Evolutionary conservation across 2,113 vertebrate species (phyloP).

Genomic region (Bos javanicus): DNA sequence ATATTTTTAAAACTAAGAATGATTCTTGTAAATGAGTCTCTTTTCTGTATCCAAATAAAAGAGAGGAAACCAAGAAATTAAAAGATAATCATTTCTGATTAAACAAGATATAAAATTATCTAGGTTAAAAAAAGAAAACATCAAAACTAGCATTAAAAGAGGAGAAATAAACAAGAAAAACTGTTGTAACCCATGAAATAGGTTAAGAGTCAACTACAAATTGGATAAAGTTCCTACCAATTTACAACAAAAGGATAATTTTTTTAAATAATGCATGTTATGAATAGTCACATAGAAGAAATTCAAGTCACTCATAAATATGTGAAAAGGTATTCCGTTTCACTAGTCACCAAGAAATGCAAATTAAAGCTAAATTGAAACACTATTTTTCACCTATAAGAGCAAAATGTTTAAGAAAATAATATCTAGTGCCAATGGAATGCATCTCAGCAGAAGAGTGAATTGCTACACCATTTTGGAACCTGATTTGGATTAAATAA

Average conservation of each 20-base stretch:
- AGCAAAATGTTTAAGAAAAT: neutral
- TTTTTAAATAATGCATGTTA: neutral
- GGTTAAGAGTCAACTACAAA: neutral
- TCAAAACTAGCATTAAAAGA: neutral
- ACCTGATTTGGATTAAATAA: slow-evolving; percentile 6
- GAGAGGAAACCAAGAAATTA: neutral
- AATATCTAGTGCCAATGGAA: neutral
- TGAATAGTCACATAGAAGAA: neutral
- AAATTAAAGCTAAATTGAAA: neutral
- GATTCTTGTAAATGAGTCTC: neutral
- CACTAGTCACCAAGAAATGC: neutral
- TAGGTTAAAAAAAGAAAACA: neutral
- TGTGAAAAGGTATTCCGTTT: neutral
- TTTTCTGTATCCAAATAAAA: neutral
- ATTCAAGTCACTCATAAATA: neutral
- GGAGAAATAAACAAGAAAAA: neutral
- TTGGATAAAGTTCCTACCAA: neutral
- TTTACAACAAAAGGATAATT: neutral
- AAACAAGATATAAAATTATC: neutral
- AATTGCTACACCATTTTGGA: neutral
- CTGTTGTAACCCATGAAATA: neutral
- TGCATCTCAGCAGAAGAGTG: neutral
- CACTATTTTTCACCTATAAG: neutral
- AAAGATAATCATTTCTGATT: neutral
- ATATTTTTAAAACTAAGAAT: neutral